Base-by-base conservation (phyloP, 2,888 invertebrate genomes). In the Matsumyia berberina region DNA sequence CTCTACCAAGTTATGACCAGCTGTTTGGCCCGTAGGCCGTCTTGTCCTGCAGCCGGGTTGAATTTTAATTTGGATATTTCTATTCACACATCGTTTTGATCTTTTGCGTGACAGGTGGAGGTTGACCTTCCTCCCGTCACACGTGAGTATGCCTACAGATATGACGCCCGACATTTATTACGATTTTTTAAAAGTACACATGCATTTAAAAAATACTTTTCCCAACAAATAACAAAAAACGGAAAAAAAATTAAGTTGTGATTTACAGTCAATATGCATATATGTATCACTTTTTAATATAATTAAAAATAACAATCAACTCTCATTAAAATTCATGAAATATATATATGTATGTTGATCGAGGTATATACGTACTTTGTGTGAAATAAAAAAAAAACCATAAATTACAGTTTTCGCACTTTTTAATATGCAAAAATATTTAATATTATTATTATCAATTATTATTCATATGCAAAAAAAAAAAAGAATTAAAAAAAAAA, bases 251-350 rank as follows among this genome's bases (percentile, higher is more conserved):
- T n/a, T n/a, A n/a, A n/a, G n/a, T n/a, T n/a, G n/a, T n/a, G 2
- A 2, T 8, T 19, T 6, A n/a, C 46, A 46, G 11, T 64, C 19
- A 17, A 6, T 31, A 31, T 64, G 29, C 19, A 17, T 53, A 53
- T 39, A 39, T 17, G 5, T n/a, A 46, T 46, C 64, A 35, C 64
- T 57, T 74, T 69, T 74, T 74, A 74, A 74, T 74, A 64, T 74
- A 66, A 74, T 74, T 74, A 74, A 64, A 74, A 64, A 74, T 24
- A 74, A 74, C 74, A 74, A 64, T 55, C 64, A 55, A 46, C 35
- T 64, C 44, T 46, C 44, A 74, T 74, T 74, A 66, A 74, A 55
- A 74, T 74, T 19, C 64, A 74, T 55, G 46, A 46, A 46, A 44
- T 17, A 24, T 4, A 24, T 4, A 24, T 24, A 24, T 24, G 24